Base-by-base conservation (phyloP, 2,888 invertebrate species). In the Exocentrus adspersus region DNA sequence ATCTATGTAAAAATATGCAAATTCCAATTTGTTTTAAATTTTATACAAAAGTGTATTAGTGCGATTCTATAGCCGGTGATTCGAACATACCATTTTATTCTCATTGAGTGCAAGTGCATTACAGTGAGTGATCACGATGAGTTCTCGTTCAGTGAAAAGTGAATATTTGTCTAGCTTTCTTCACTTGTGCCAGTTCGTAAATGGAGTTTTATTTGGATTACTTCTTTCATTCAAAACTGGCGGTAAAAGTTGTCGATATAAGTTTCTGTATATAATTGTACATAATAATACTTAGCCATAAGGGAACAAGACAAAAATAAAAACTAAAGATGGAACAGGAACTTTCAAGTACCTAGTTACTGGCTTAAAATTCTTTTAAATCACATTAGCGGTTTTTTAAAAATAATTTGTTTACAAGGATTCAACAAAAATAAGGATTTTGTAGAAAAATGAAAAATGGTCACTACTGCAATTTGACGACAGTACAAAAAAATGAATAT, bases 91-190 rank as follows among this genome's bases (percentile, higher is more conserved):
- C 24, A 24, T 5, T 24, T 45, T 28, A 14, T 37, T 53, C 30
- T 42, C 19, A 41, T 53, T 20, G 41, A 48, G 53, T 60, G 48
- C 41, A 53, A 60, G 54, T 60, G 60, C 14, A 60, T 51, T 16
- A 10, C 48, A 51, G 20, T 12, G 20, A 53, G 53, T 53, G 53
- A 53, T 42, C 21, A 16, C 12, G 42, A 21, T 4, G 21, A 37
- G 30, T 53, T 32, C 3, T 16, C 17, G 21, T 53, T 45, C 16
- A 54, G 54, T 54, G 54, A 54, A 54, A 54, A 54, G 54, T 54
- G 54, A 54, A 41, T 17, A 43, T 37, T 28, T 24, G 54, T 41
- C 20, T 51, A 42, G 53, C 43, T 54, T 42, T 54, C 54, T 54
- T 54, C 28, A 28, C 24, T 42, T 54, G 54, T 54, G 54, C 43